Base-by-base conservation (phyloP, 2,888 invertebrate genomes). In the Pyralis farinalis region DNA sequence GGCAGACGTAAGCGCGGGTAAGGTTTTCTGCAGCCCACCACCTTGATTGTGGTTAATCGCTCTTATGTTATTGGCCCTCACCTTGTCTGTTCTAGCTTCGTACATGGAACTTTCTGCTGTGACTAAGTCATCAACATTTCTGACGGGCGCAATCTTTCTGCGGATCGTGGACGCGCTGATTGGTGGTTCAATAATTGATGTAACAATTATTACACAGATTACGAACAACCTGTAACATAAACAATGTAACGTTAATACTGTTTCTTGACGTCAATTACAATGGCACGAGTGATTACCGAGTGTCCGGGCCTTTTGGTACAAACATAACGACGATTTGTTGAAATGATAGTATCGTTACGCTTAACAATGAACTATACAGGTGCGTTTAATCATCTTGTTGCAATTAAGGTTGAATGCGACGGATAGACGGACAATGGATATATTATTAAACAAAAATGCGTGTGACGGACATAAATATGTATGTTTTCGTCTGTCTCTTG, bases 221-320 rank as follows among this genome's bases (percentile, higher is more conserved):
- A 68, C 68, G 58, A 74, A 61, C 61, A 67, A 75, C 71, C 85
- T 85, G 83, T 40, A 84, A 84, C 46, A 46, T n/a, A 36, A 61
- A 39, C 58, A 40, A 49, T 46, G 28, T 9, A 16, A 16, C 16
- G 4, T 16, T 16, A 16, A 16, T 4, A 16, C 16, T 16, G 16
- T 16, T 16, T 16, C 16, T 3, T 16, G 16, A 16, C 4, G 2
- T 16, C 4, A 16, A 16, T 16, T 16, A 16, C 16, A 16, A 16
- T 16, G n/a, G n/a, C n/a, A 16, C 4, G 16, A 4, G 4, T 16
- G 16, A 16, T 16, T 16, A 16, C 16, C 16, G 16, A 3, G 16
- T 2, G 16, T 16, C 4, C 16, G 16, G 2, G 2, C 4, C 16
- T 4, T 16, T 16, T 4, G 16, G 16, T 4, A 16, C 3, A 16